phyloP scores from a whole-genome alignment of 64 coral and sea anemone genomes.

The Exaiptasia diaphana region DNA sequence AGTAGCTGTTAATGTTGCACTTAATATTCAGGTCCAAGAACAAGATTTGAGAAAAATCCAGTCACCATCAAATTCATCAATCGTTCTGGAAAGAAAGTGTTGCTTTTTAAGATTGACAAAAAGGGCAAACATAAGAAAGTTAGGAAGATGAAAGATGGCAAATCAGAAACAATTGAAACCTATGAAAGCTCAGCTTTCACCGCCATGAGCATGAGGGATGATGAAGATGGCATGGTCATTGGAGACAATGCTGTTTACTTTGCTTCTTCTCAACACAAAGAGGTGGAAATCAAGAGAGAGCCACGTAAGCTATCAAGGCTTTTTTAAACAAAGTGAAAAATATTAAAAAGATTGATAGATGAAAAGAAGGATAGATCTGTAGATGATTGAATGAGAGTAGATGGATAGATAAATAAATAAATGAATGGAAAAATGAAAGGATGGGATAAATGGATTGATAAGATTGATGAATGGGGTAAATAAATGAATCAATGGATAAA shows the following conservation, averaged over 20 bases:
- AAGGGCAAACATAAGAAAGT: conserved; percentile 4
- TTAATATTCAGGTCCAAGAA: neutral
- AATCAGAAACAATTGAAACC: neutral
- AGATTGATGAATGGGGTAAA: too few relatives aligned
- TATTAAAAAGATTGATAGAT: too few relatives aligned
- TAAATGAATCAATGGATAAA: too few relatives aligned
- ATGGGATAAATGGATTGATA: too few relatives aligned
- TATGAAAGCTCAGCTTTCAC: conserved; percentile 3
- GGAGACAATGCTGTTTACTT: conserved; percentile 10
- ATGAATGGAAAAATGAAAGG: too few relatives aligned
- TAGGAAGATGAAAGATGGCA: conserved; percentile 5
- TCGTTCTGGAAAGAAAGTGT: conserved; percentile 5
- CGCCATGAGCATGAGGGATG: neutral
- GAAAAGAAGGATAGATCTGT: too few relatives aligned
- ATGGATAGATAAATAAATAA: too few relatives aligned
- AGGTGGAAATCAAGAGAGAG: conserved; percentile 6
- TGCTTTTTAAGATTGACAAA: conserved; percentile 15
- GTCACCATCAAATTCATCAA: conserved; percentile 4
- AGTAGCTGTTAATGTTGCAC: too few relatives aligned
- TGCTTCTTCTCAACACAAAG: neutral
- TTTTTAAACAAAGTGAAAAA: too few relatives aligned
- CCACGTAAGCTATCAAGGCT: too few relatives aligned
- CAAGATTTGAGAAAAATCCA: neutral
- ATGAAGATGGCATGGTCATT: neutral
- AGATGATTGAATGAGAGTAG: too few relatives aligned